Evolutionary conservation across 2,113 vertebrate species (phyloP), one percentile per base, ranked within the genome.

Genomic region (Raja brachyura): DNA sequence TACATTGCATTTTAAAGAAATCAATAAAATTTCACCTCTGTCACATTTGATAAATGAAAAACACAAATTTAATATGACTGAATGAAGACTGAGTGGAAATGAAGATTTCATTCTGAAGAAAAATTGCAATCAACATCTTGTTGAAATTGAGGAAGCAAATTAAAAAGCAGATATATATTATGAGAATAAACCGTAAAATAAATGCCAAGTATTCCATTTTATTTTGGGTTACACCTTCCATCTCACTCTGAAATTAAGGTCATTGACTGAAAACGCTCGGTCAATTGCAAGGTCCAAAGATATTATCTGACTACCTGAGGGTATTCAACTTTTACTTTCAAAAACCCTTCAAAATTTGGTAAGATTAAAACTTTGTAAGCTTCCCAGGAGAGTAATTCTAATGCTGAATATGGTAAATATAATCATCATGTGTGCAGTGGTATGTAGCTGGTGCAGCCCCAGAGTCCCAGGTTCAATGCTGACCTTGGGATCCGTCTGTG

Each of bases 21-120:
- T 81, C 79, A 81, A 81, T 81, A 25, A 81, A 81, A 56, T 81
- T 56, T 81, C 48, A 81, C 48, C 79, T 81, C 48, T 81, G 79
- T 11, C 48, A 56, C 79, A 56, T 14, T 81, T 81, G 79, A 81
- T 81, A 22, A 81, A 81, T 81, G 79, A 56, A 81, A 81, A 81
- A 25, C 79, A 81, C 48, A 22, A 10, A 81, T 3, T 2, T 56
- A 9, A 56, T 56, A 54, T 56, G 79, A 5, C 7, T 81, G 39
- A 81, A 81, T 56, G 48, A 56, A 81, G 48, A 81, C 48, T 54
- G 22, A 81, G 22, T 56, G 22, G 79, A 22, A 54, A 81, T 56
- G 16, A 79, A 79, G 33, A 3, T 48, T 18, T 4, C 13, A 20
- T 79, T 20, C 39, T 79, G 22, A 48, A 79, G 39, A 77, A 48